These are phyloP conservation scores for Poeciliopsis paucimaculata DNA, from an alignment of 2,797 vertebrate species.

Conservation along the genomic window DNA sequence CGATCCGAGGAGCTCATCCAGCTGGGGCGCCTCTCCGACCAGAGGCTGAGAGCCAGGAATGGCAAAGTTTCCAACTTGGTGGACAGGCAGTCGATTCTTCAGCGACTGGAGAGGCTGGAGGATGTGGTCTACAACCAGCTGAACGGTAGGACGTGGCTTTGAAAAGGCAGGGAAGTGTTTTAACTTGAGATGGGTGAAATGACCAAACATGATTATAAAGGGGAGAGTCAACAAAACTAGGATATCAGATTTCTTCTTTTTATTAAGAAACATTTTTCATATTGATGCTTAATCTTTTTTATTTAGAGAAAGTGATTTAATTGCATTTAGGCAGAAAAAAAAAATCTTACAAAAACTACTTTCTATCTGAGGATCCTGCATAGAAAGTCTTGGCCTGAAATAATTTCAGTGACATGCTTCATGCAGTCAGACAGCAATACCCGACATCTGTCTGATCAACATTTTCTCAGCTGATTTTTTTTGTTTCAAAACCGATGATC, in stretches of 20 bases:
- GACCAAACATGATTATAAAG: not conserved
- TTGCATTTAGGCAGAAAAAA: not conserved
- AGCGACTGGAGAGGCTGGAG: constrained; percentile 94
- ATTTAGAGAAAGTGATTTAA: not conserved
- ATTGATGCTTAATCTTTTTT: not conserved
- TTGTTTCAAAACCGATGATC: not conserved
- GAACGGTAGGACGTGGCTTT: constrained; percentile 82
- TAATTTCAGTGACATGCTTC: not conserved
- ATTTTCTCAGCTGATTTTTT: not conserved
- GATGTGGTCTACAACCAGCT: constrained; percentile 98
- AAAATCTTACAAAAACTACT: not conserved
- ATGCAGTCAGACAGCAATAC: not conserved
- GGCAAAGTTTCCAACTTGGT: constrained; percentile 86
- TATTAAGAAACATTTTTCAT: not conserved
- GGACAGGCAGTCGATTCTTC: constrained; percentile 94
- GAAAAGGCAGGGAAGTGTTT: not conserved
- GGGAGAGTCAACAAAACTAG: not conserved
- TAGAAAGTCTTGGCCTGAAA: not conserved
- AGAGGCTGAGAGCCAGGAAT: constrained; percentile 87
- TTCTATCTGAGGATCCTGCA: not conserved
- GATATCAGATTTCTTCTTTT: not conserved
- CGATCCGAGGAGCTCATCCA: constrained; percentile 92
- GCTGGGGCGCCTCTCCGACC: constrained; percentile 87
- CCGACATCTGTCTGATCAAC: not conserved
- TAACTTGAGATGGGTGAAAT: not conserved